A percentile compares a stretch with the other conserved stretches of the same genome.
phyloP scores from a whole-genome alignment of 2,888 invertebrate species.

The Archips crataeganus region DNA sequence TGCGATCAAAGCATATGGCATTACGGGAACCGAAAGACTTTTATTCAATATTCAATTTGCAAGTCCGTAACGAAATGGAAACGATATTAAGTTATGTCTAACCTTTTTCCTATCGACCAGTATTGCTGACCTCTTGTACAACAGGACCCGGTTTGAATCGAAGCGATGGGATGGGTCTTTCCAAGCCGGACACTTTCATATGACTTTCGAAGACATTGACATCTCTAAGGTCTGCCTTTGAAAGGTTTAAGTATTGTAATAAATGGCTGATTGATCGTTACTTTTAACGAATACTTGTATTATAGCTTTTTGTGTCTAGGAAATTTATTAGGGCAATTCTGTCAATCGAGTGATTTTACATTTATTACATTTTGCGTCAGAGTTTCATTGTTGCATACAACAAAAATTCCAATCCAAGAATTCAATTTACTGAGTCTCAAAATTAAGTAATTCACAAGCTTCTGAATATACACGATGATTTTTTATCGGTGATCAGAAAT shows the following conservation, averaged over 20 bases:
- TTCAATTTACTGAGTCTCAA: not conserved
- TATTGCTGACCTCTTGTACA: not conserved
- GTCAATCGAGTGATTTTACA: not conserved
- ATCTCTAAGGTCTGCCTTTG: conserved; percentile 33
- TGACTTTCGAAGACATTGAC: conserved; percentile 37
- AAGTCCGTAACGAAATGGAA: conserved; percentile 39
- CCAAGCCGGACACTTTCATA: conserved; percentile 27
- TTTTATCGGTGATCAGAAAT: too few relatives aligned
- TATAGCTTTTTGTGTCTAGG: conserved; percentile 26
- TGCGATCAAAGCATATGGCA: conserved; percentile 11
- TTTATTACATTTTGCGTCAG: not conserved
- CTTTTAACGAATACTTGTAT: conserved; percentile 30
- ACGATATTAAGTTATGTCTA: conserved; percentile 38
- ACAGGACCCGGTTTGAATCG: not conserved
- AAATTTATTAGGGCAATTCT: conserved; percentile 28
- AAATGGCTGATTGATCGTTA: conserved; percentile 38
- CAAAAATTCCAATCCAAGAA: not conserved
- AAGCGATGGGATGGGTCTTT: not conserved
- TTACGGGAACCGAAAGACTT: conserved; percentile 13
- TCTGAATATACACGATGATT: too few relatives aligned
- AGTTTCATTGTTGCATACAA: not conserved
- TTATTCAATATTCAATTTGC: conserved; percentile 40
- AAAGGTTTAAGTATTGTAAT: conserved; percentile 38
- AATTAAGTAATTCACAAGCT: too few relatives aligned
- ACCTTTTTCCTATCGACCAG: conserved; percentile 35